Conservation (phyloP, 1,140 invertebrate species). For the Drosophila orosa region DNA sequence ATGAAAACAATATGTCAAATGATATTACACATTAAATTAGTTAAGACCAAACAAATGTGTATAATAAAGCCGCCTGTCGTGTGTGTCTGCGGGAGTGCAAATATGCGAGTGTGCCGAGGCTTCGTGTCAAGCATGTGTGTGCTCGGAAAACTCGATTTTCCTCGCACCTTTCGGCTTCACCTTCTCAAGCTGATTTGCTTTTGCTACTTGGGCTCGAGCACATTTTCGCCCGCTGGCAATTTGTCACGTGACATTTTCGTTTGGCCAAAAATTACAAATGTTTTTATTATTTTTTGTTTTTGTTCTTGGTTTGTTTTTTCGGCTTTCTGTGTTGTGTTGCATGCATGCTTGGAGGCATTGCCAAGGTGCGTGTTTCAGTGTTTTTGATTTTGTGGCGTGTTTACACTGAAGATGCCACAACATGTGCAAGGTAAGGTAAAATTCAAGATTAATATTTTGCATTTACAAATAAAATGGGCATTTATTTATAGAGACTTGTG, state of each 20-base stretch:
- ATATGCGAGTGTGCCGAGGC: conserved; percentile 13
- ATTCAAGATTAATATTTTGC: neutral
- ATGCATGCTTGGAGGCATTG: conserved; percentile 59
- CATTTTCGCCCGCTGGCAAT: conserved; percentile 65
- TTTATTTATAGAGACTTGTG: neutral
- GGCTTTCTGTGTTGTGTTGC: conserved; percentile 33
- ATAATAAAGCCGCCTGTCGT: conserved; percentile 64
- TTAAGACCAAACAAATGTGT: conserved; percentile 66
- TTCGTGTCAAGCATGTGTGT: conserved; percentile 55
- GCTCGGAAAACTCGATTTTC: conserved; percentile 39
- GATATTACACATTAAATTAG: conserved; percentile 82
- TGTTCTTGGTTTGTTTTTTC: conserved; percentile 21
- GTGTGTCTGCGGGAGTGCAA: conserved; percentile 30
- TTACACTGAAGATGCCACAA: conserved; percentile 39
- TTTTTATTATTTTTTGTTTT: conserved; percentile 41
- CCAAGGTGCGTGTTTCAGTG: conserved; percentile 35
- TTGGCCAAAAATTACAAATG: conserved; percentile 58
- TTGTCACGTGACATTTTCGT: conserved; percentile 72
- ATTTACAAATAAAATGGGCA: neutral
- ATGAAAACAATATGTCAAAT: conserved; percentile 81
- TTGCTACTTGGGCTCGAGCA: conserved; percentile 43
- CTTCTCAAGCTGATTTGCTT: conserved; percentile 17
- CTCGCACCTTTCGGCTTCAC: conserved; percentile 20
- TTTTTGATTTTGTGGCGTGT: conserved; percentile 53
- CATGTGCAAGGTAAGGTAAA: neutral